Percentiles rank a stretch among this genome's conserved stretches.
Conservation (phyloP, 1,140 invertebrate species). For the Theocolax elegans region DNA sequence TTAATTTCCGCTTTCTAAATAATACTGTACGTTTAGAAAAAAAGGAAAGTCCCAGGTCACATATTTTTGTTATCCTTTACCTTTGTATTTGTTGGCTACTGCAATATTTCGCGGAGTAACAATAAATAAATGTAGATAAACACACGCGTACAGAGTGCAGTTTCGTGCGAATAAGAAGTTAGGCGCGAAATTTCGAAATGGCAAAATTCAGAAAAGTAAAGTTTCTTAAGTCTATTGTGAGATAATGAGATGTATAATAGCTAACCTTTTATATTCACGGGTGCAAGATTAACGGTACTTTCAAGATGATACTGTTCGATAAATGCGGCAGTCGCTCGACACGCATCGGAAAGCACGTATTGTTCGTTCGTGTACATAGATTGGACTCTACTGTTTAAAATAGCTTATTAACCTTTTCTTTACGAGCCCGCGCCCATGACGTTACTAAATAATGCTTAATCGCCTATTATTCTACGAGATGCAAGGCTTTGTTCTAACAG, state of each 20-base stretch:
- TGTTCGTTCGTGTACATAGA: conserved; percentile 31
- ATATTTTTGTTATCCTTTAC: no score
- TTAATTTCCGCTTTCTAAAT: no score
- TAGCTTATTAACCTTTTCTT: conserved; percentile 3
- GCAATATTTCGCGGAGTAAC: no score
- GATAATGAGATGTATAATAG: no score
- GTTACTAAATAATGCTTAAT: conserved; percentile 24
- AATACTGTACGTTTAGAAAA: no score
- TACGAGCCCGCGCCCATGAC: conserved; percentile 6
- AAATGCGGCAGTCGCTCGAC: conserved; percentile 22
- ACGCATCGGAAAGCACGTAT: conserved; percentile 44
- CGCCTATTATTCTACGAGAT: conserved; percentile 10
- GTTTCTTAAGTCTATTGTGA: background rate
- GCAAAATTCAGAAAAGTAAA: background rate
- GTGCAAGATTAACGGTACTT: conserved; percentile 44
- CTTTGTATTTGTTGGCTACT: no score
- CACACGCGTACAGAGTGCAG: background rate
- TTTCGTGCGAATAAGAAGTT: no score
- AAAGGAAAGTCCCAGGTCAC: no score
- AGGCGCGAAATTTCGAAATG: conserved; percentile 2
- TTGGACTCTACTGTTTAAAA: conserved; percentile 11
- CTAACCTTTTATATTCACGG: background rate
- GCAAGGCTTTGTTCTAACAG: no score
- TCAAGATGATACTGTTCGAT: conserved; percentile 51
- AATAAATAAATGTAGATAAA: no score